Base-by-base conservation (phyloP, 2,888 invertebrate genomes). In the Alloscopus bannaensis region DNA sequence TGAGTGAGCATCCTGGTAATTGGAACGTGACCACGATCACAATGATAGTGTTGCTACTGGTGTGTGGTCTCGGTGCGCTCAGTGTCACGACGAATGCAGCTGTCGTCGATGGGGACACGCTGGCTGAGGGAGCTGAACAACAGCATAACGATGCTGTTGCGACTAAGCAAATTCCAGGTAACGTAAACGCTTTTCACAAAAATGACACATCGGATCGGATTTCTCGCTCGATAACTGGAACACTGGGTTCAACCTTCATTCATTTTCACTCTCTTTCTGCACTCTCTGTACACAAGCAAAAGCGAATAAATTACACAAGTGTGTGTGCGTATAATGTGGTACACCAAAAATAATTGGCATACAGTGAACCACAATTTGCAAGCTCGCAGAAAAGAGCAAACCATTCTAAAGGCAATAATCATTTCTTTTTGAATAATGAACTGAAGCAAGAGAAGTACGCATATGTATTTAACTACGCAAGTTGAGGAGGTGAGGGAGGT, bases 91-190 rank as follows among this genome's bases (percentile, higher is more conserved):
- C 60, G 36, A 28, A 28, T 8, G 69, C 20, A 24, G 55, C 68
- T 26, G n/a, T n/a, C 64, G 2, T 4, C 68, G 22, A 36, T 36
- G 24, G 20, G 28, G 42, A 8, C 40, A n/a, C 3, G 28, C 16
- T 24, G 29, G 18, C 18, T 8, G 45, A 57, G 16, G 66, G 47
- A 31, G 75, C 66, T 40, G 50, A 16, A 45, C 75, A 66, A 59
- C n/a, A n/a, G n/a, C n/a, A n/a, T n/a, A n/a, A n/a, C n/a, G n/a
- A n/a, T n/a, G 42, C 66, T 66, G 28, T 36, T 8, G 24, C 64
- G 26, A 52, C 52, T 59, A n/a, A n/a, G n/a, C 57, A 75, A 47
- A 59, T 75, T 75, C 75, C 75, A 75, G 75, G 75, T 75, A 75
- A 71, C n/a, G n/a, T n/a, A 52, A 36, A 36, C 13, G 13, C 36